Evolutionary conservation across 2,797 vertebrate genomes (phyloP).

Genomic region (Cyclura pinguis): DNA sequence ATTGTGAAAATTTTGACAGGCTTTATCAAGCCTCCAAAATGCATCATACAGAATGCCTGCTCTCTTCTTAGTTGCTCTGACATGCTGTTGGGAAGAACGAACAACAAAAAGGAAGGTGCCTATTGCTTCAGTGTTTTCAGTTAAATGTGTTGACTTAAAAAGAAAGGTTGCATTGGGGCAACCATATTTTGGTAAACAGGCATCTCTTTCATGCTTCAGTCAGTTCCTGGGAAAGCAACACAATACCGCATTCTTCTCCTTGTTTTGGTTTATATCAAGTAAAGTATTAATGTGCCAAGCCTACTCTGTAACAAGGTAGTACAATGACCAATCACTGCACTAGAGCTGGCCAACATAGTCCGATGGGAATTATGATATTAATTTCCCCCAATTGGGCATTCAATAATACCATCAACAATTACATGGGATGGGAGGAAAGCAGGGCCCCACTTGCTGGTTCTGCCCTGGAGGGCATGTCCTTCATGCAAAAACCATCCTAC

Average conservation of each 20-base stretch:
- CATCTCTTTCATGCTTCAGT: neutral
- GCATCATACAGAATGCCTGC: neutral
- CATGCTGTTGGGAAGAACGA: neutral
- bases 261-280: conserved; percentile 35
- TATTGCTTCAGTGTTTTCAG: too few species aligned
- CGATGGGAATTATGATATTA: conserved; percentile 39
- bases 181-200: neutral
- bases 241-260: conserved; percentile 18
- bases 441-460: neutral
- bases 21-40: neutral
- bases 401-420: neutral
- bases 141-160: neutral
- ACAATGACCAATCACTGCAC: conserved; percentile 49
- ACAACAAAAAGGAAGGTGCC: neutral
- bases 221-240: conserved; percentile 32
- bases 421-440: neutral
- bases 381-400: conserved; percentile 14
- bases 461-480: neutral
- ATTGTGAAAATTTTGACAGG: neutral
- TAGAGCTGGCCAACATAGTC: conserved; percentile 52
- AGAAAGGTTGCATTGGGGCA: neutral
- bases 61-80: too few species aligned
- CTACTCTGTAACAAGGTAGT: conserved; percentile 23
- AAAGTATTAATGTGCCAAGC: conserved; percentile 46
- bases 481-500: neutral